Evolutionary conservation across 2,113 vertebrate genomes (phyloP), one percentile per base, ranked within the genome.

Genomic region (Gadus chalcogrammus): DNA sequence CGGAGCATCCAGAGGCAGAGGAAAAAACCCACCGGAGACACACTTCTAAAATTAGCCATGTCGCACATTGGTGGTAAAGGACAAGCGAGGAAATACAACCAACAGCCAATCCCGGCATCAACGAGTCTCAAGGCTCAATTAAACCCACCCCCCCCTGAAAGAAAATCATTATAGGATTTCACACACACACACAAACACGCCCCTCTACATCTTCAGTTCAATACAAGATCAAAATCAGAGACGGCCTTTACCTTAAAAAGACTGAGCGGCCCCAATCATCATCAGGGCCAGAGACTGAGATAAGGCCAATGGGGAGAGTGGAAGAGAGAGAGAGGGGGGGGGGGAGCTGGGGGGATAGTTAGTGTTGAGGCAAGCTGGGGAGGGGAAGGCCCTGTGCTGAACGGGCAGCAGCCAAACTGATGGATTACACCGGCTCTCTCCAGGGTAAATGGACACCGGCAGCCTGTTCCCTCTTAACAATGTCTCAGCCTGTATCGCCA

Each of bases 371-470:
- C 82, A 7, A 5, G 77, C 79, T 83, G 81, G 70, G 82, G 76
- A 74, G 58, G 74, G 70, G 42, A 9, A 48, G 42, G 42, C 42
- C 42, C 76, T 79, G 82, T 82, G 82, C 79, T 78, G 84, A 85
- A 87, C 70, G 72, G 85, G 82, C 87, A 88, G 84, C 86, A 79
- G 85, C 84, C 73, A 66, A 74, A 84, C 88, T 91, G 87, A 90
- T 91, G 90, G 84, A 91, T 91, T 88, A 86, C 87, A 85, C 65
- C 35, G 28, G 75, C 88, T 77, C 86, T 90, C 90, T 88, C 86
- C 79, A 83, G 85, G 85, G 91, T 90, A 91, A 92, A 88, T 75
- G 80, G 82, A 91, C 84, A 90, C 84, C 78, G 6, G 78, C 77
- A 75, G 73, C 42, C 80, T 87, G 85, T 85, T 84, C 85, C 76